A percentile compares a stretch with the other conserved stretches of the same genome.
These are phyloP conservation scores for Drosophila biarmipes DNA, from an alignment of 1,140 invertebrate species.

Conservation along the genomic window DNA sequence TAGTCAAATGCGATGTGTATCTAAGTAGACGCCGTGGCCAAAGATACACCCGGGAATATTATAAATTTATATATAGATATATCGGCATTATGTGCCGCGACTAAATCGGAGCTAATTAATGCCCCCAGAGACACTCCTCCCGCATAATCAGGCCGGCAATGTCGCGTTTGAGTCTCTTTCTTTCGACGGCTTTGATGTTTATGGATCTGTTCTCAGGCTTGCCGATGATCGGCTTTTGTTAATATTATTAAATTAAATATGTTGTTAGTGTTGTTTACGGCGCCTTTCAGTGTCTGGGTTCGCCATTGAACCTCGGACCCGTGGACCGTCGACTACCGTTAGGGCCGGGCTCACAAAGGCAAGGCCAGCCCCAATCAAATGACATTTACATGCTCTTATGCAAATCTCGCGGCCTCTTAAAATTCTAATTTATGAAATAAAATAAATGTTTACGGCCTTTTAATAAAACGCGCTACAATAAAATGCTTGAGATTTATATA, in stretches of 20 bases:
- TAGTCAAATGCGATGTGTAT: constrained; percentile 57
- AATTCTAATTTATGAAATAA: constrained; percentile 80
- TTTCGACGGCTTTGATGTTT: constrained; percentile 43
- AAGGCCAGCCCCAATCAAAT: constrained; percentile 70
- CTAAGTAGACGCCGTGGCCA: constrained; percentile 44
- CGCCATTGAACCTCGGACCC: not conserved
- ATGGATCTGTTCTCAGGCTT: constrained; percentile 72
- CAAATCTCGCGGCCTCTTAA: constrained; percentile 65
- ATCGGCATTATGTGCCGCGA: constrained; percentile 54
- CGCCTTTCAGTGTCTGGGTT: constrained; percentile 46
- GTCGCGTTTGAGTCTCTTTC: constrained; percentile 38
- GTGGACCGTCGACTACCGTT: constrained; percentile 63
- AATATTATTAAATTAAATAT: constrained; percentile 83
- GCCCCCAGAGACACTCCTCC: constrained; percentile 75
- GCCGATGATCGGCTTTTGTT: constrained; percentile 69
- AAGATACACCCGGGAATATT: constrained; percentile 28
- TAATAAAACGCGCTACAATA: constrained; percentile 81
- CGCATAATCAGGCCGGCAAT: constrained; percentile 70
- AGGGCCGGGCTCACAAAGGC: constrained; percentile 45
- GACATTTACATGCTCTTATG: constrained; percentile 82
- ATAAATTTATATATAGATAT: constrained; percentile 56
- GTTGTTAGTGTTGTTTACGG: constrained; percentile 72
- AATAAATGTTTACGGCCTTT: constrained; percentile 83
- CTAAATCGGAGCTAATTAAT: constrained; percentile 82
- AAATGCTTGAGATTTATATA: constrained; percentile 81